A percentile compares a stretch with the other conserved stretches of the same genome.
These are phyloP conservation scores for Callaeas wilsoni DNA, from an alignment of 2,113 vertebrate genomes.

Conservation along the genomic window DNA sequence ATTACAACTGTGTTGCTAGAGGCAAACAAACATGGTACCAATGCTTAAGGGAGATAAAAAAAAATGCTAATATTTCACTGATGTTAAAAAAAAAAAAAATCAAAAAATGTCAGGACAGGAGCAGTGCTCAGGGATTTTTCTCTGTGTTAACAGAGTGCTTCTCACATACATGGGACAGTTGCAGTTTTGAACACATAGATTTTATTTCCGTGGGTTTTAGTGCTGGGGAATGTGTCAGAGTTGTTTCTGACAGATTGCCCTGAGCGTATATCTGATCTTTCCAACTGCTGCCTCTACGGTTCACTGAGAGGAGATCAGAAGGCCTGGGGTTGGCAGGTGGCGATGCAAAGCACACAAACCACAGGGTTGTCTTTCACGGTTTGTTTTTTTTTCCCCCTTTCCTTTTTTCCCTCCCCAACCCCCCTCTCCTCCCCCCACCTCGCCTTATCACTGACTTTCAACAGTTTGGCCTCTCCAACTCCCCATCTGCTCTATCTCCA, in stretches of 20 bases:
- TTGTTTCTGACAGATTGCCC: constrained; percentile 49
- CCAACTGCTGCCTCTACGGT: not conserved
- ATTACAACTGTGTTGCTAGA: not conserved
- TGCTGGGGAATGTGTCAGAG: not conserved
- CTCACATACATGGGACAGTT: not conserved
- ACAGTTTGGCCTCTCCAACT: not conserved
- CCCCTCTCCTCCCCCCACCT: fast-evolving
- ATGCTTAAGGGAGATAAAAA: not conserved
- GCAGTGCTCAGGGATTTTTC: fast-evolving
- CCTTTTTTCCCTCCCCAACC: fast-evolving
- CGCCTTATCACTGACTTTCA: not conserved
- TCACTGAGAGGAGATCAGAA: constrained; percentile 50
- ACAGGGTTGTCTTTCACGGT: not conserved
- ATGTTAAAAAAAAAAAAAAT: not conserved
- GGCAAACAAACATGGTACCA: not conserved
- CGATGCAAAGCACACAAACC: not conserved
- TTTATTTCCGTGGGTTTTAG: not conserved
- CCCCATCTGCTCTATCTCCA: constrained; percentile 27
- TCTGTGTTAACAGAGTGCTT: not conserved
- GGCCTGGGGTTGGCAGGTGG: constrained; percentile 14
- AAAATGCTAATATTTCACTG: not conserved
- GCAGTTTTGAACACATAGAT: not conserved
- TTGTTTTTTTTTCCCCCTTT: not conserved
- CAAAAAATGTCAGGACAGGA: not conserved
- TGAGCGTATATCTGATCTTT: constrained; percentile 31